phyloP scores from a whole-genome alignment of 2,113 vertebrate genomes.

The Daubentonia madagascariensis region DNA sequence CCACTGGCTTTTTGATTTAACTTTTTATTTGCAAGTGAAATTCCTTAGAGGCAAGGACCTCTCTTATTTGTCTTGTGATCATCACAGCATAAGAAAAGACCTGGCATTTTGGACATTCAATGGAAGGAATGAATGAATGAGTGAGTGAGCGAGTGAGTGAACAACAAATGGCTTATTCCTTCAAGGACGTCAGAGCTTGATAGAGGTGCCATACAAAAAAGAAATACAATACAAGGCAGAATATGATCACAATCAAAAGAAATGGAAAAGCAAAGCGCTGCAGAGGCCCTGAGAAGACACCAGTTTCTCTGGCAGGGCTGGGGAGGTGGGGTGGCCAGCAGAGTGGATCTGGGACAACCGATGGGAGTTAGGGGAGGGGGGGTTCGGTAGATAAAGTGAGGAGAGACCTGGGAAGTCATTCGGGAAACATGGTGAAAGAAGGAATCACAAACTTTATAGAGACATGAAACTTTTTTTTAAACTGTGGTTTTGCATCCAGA shows the following conservation, averaged over 20 bases:
- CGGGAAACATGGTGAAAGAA: constrained; percentile 35
- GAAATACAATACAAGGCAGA: not conserved
- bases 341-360: not conserved
- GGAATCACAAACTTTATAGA: constrained; percentile 53
- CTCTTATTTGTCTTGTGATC: not conserved
- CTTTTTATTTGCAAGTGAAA: not conserved
- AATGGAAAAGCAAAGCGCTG: not conserved
- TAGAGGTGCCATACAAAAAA: not conserved
- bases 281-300: not conserved
- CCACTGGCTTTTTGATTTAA: not conserved
- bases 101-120: not conserved
- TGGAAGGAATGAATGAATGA: not conserved
- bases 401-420: constrained; percentile 47
- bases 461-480: not conserved
- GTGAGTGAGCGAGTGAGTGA: not conserved
- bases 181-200: not conserved
- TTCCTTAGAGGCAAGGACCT: not conserved
- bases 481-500: constrained; percentile 64
- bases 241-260: not conserved
- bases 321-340: not conserved
- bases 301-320: not conserved
- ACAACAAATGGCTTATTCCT: not conserved
- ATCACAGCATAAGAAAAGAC: not conserved
- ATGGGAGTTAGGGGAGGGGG: not conserved
- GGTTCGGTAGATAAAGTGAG: not conserved